These are phyloP conservation scores for Drosophila pseudoobscura DNA, from an alignment of 1,140 invertebrate genomes.

Conservation along the genomic window DNA sequence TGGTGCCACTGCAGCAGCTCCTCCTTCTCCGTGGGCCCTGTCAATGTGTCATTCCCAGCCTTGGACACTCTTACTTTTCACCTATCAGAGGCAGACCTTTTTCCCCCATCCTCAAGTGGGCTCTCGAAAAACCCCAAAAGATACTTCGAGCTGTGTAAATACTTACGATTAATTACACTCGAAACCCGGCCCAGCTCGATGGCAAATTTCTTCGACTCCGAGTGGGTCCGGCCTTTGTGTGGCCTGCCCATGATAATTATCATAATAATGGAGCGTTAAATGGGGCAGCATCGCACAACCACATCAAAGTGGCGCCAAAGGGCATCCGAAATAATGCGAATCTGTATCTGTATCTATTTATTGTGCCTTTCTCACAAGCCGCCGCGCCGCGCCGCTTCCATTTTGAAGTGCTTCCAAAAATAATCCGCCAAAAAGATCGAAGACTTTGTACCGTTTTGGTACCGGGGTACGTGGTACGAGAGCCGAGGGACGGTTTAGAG, in stretches of 20 bases:
- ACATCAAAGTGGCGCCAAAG: slow-evolving; percentile 47
- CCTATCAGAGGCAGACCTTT: not conserved
- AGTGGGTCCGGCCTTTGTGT: slow-evolving; percentile 41
- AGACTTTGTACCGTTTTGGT: not conserved
- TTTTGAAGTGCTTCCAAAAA: slow-evolving; percentile 37
- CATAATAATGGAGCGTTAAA: slow-evolving; percentile 68
- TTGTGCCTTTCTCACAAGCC: slow-evolving; percentile 52
- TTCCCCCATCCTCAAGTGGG: slow-evolving; percentile 21
- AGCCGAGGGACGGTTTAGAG: slow-evolving; percentile 5
- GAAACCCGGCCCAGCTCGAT: slow-evolving; percentile 48
- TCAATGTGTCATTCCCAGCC: slow-evolving; percentile 23
- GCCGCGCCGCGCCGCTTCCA: slow-evolving; percentile 20
- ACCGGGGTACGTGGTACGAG: not conserved
- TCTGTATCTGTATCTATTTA: slow-evolving; percentile 39
- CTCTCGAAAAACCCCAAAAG: slow-evolving; percentile 1
- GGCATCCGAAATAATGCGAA: slow-evolving; percentile 60
- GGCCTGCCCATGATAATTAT: slow-evolving; percentile 7
- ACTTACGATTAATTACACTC: slow-evolving; percentile 75
- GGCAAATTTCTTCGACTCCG: slow-evolving; percentile 62
- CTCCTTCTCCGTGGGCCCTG: slow-evolving; percentile 18
- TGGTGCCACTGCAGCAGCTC: slow-evolving; percentile 42
- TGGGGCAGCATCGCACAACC: slow-evolving; percentile 51
- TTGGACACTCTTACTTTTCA: slow-evolving; percentile 4
- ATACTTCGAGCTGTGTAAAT: slow-evolving; percentile 56
- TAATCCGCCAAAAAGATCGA: slow-evolving; percentile 33